Conservation (phyloP, 2,113 vertebrate genomes). For the Mustela nigripes region DNA sequence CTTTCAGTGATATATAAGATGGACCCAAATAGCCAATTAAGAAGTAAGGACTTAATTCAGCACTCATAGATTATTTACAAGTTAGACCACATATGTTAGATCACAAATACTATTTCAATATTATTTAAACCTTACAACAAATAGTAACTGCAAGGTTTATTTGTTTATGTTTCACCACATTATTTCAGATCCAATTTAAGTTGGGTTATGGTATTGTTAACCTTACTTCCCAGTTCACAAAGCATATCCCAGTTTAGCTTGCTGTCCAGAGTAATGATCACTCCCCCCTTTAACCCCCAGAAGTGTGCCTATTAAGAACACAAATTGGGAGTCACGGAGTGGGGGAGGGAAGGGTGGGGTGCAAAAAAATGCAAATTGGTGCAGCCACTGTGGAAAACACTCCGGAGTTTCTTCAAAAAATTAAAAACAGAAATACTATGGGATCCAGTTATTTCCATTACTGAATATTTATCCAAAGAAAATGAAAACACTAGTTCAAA, state of each 20-base stretch:
- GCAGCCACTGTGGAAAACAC: not conserved
- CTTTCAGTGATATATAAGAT: not conserved
- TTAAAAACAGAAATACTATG: not conserved
- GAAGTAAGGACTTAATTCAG: not conserved
- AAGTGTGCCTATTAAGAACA: not conserved
- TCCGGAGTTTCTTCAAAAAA: not conserved
- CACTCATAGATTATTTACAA: not conserved
- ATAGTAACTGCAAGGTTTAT: not conserved
- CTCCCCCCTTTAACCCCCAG: not conserved
- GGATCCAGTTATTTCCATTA: not conserved
- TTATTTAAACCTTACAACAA: not conserved
- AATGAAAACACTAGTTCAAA: not conserved
- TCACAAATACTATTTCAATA: not conserved
- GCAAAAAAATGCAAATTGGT: not conserved
- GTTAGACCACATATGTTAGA: not conserved
- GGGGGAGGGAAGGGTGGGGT: no score
- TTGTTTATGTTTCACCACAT: not conserved
- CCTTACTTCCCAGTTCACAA: not conserved
- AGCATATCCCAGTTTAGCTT: not conserved
- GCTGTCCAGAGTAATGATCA: not conserved
- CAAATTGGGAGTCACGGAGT: no score
- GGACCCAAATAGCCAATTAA: not conserved
- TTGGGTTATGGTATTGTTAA: not conserved
- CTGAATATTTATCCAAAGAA: not conserved
- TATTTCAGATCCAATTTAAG: not conserved